phyloP scores from a whole-genome alignment of 2,113 vertebrate genomes.

The Bufo bufo region DNA sequence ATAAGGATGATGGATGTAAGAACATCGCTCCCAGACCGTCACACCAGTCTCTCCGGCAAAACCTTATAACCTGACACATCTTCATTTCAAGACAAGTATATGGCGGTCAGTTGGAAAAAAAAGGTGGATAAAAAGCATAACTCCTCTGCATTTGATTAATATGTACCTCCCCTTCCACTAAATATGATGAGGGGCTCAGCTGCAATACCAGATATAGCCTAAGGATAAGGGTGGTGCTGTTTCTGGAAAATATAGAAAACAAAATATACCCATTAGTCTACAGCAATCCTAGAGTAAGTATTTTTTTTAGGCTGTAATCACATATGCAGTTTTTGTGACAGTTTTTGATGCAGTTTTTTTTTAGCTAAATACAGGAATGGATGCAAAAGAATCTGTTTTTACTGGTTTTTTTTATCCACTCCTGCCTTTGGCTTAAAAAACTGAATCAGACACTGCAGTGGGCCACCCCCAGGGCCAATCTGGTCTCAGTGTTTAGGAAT shows the following conservation, averaged over 20 bases:
- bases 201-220: neutral
- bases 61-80: neutral
- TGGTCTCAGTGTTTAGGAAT: too few species aligned
- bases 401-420: too few species aligned
- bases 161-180: neutral
- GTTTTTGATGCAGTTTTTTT: too few species aligned
- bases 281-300: too few species aligned
- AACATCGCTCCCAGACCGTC: neutral
- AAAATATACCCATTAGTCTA: too few species aligned
- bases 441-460: too few species aligned
- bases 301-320: too few species aligned
- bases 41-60: neutral
- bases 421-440: too few species aligned
- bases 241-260: neutral
- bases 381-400: too few species aligned
- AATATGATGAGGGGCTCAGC: neutral
- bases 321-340: too few species aligned
- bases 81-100: neutral
- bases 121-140: neutral
- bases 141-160: neutral
- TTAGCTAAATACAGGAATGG: too few species aligned
- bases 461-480: too few species aligned
- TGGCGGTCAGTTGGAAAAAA: neutral
- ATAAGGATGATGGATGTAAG: constrained; percentile 31
- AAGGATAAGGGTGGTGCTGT: neutral